Conservation (phyloP, 2,797 vertebrate genomes). For the Euphonia xanthogaster region DNA sequence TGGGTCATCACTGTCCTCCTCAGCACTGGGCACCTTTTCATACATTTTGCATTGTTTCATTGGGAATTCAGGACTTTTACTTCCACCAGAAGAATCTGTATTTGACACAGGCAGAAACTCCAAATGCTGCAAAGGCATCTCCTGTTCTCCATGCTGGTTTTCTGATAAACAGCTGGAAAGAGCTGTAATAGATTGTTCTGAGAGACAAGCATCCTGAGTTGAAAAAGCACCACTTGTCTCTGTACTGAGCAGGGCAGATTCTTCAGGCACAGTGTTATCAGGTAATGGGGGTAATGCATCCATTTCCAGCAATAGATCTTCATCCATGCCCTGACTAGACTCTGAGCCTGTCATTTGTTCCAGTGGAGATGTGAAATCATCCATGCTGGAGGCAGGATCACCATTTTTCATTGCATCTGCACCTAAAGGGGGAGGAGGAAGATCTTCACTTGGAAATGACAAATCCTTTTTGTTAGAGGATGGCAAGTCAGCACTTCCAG, state of each 20-base stretch:
- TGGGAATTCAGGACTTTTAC: background rate
- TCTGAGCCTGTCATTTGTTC: slow-evolving; percentile 22
- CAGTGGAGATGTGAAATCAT: slow-evolving; percentile 68
- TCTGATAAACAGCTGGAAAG: background rate
- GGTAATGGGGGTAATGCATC: slow-evolving; percentile 62
- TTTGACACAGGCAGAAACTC: background rate
- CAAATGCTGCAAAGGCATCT: background rate
- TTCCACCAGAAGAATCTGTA: background rate
- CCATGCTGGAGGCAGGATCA: background rate
- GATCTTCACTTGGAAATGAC: slow-evolving; percentile 20
- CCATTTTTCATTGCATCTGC: slow-evolving; percentile 51
- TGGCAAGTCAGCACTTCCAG: slow-evolving; percentile 72
- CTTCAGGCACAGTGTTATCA: background rate
- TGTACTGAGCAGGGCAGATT: background rate
- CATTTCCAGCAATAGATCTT: slow-evolving; percentile 57
- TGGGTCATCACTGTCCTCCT: slow-evolving; percentile 35
- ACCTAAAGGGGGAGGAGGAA: slow-evolving; percentile 54
- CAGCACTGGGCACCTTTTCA: background rate
- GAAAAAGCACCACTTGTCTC: background rate
- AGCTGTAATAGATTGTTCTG: background rate
- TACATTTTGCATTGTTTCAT: background rate
- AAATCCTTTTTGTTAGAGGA: slow-evolving; percentile 48
- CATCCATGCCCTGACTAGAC: slow-evolving; percentile 10
- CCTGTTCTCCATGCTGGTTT: background rate
- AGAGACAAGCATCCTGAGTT: background rate